phyloP scores from a whole-genome alignment of 2,113 vertebrate species.

The Atherinomorus stipes region DNA sequence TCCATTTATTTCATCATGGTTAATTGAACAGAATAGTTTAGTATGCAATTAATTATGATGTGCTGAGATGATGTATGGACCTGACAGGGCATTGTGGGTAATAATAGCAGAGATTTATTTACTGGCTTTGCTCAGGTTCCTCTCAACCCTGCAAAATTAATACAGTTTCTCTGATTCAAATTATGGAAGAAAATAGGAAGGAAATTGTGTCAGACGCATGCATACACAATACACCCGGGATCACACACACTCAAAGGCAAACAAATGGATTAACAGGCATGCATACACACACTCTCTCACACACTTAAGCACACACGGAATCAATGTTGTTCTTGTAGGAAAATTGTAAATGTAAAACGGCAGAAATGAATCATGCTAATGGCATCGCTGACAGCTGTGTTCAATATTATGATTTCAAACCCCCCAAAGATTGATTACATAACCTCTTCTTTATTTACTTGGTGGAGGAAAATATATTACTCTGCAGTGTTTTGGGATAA shows the following conservation, averaged over 20 bases:
- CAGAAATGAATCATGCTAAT: slow-evolving; percentile 88
- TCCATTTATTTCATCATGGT: slow-evolving; percentile 75
- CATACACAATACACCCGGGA: slow-evolving; percentile 66
- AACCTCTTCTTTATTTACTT: slow-evolving; percentile 84
- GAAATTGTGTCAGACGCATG: slow-evolving; percentile 82
- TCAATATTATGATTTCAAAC: slow-evolving; percentile 87
- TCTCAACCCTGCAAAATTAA: slow-evolving; percentile 81
- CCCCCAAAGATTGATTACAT: slow-evolving; percentile 86
- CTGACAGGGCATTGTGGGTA: slow-evolving; percentile 82
- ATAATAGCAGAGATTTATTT: slow-evolving; percentile 86
- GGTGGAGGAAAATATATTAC: slow-evolving; percentile 72
- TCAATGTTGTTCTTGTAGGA: slow-evolving; percentile 84
- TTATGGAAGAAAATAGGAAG: slow-evolving; percentile 83
- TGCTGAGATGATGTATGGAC: slow-evolving; percentile 84
- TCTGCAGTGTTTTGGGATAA: slow-evolving; percentile 66
- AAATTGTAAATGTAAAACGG: slow-evolving; percentile 85
- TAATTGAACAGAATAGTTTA: slow-evolving; percentile 86
- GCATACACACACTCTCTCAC: slow-evolving; percentile 28
- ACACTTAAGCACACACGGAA: slow-evolving; percentile 65
- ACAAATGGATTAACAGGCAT: slow-evolving; percentile 51
- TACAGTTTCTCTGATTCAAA: slow-evolving; percentile 84
- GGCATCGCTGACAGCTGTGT: slow-evolving; percentile 83
- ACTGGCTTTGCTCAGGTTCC: slow-evolving; percentile 70
- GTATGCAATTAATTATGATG: slow-evolving; percentile 86
- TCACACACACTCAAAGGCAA: slow-evolving; percentile 55